These are phyloP conservation scores for Bubalus kerabau DNA, from an alignment of 2,113 vertebrate species.

Conservation along the genomic window DNA sequence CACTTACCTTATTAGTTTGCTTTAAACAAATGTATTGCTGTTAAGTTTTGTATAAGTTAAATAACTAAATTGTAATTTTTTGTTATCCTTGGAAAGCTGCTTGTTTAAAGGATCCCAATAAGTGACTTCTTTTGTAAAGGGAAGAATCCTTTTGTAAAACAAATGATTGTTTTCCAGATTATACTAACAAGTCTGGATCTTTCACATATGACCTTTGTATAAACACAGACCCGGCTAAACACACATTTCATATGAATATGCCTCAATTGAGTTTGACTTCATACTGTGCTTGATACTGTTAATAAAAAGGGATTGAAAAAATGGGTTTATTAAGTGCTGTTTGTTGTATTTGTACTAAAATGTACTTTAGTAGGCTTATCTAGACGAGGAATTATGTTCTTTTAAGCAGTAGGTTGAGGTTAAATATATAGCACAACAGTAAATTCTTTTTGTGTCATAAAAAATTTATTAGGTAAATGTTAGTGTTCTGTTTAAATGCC, in stretches of 20 bases:
- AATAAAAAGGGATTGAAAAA: neutral
- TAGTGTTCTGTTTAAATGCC: neutral
- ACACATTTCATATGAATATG: neutral
- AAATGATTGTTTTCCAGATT: slow-evolving; percentile 29
- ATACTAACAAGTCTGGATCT: neutral
- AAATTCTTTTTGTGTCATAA: neutral
- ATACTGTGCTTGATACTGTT: neutral
- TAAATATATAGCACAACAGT: neutral
- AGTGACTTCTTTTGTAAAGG: slow-evolving; percentile 2
- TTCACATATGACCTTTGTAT: neutral
- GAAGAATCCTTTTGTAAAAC: neutral
- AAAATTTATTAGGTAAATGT: neutral
- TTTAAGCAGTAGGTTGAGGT: neutral
- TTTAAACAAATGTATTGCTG: neutral
- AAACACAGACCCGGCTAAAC: neutral
- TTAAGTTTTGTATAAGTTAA: slow-evolving; percentile 15
- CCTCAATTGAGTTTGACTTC: neutral
- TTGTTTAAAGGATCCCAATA: neutral
- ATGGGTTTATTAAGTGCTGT: neutral
- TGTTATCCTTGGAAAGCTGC: neutral
- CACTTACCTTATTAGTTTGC: neutral
- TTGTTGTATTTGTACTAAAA: neutral
- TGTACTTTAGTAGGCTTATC: neutral
- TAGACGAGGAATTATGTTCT: neutral
- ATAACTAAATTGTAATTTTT: neutral